Conservation (phyloP, 2,797 vertebrate genomes). For the Sebastes paucispinis region DNA sequence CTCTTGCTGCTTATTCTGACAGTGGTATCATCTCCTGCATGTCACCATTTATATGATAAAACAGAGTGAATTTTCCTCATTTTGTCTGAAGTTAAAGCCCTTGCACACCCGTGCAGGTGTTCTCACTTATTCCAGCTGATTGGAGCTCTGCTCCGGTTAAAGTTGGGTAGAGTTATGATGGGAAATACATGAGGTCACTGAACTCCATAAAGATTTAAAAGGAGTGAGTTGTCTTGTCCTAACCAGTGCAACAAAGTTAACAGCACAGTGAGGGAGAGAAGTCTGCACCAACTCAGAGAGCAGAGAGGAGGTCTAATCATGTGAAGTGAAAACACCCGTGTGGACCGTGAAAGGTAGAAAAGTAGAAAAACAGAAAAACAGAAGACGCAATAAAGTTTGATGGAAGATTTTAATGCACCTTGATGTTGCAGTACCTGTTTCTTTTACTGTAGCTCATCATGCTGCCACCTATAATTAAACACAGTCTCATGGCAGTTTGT, state of each 20-base stretch:
- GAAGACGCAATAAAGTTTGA: background rate
- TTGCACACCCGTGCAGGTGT: background rate
- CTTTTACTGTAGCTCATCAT: background rate
- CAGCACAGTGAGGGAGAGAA: background rate
- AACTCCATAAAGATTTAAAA: background rate
- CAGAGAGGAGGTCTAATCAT: background rate
- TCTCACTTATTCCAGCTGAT: background rate
- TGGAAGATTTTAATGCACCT: background rate
- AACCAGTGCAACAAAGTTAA: background rate
- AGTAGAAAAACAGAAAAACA: background rate
- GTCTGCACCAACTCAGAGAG: background rate
- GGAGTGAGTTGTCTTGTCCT: background rate
- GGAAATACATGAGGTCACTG: background rate
- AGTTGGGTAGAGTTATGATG: background rate
- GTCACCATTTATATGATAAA: background rate
- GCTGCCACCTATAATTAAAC: no score
- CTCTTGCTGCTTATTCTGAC: background rate
- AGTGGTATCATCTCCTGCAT: background rate
- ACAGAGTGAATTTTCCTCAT: background rate
- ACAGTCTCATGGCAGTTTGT: no score
- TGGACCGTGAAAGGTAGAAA: background rate
- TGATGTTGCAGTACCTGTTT: background rate
- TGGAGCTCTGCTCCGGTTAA: background rate
- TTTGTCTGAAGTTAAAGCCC: background rate
- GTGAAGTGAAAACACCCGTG: background rate